A percentile compares a stretch with the other conserved stretches of the same genome.
Evolutionary conservation across 2,888 invertebrate genomes (phyloP).

Genomic region (Apodemia duryi): DNA sequence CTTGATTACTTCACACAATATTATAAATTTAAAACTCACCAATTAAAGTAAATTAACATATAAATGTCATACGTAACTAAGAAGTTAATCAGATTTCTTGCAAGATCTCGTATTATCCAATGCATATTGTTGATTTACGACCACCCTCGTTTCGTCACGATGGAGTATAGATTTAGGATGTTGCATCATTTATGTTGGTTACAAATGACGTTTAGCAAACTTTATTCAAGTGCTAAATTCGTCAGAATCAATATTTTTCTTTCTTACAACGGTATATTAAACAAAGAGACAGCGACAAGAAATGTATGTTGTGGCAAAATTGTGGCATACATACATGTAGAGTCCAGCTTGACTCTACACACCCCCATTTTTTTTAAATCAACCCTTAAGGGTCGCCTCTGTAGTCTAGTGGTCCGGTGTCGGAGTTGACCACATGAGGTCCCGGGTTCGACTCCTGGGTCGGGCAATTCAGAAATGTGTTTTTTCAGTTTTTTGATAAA

Average conservation of each 20-base stretch:
- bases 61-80: neutral
- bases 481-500: no score
- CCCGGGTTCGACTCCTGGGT: no score
- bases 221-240: neutral
- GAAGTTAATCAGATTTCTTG: neutral
- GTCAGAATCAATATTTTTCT: neutral
- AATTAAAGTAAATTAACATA: neutral
- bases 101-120: neutral
- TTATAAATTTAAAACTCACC: neutral
- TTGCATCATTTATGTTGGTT: neutral
- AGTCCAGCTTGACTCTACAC: no score
- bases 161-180: neutral
- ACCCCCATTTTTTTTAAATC: no score
- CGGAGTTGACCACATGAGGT: no score
- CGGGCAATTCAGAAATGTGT: no score
- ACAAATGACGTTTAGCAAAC: neutral
- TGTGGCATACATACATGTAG: no score
- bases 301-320: no score
- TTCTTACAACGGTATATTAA: no score
- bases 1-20: neutral
- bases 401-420: no score
- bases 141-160: neutral
- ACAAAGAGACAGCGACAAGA: no score
- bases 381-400: no score
- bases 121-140: conserved; percentile 3